phyloP scores from a whole-genome alignment of 2,888 invertebrate species.

The Endotricha flammealis region DNA sequence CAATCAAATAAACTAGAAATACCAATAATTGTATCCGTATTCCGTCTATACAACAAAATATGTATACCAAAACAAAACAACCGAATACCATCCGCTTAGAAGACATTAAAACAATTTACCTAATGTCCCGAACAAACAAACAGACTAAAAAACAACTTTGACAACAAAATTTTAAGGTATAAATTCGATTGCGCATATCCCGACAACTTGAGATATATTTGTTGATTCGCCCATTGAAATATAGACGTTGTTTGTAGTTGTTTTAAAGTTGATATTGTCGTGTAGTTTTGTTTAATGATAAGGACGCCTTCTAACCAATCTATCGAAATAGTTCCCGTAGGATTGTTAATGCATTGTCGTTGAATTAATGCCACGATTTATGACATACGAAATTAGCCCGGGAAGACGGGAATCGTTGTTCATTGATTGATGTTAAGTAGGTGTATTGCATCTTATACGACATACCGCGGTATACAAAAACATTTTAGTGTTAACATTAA shows the following conservation, averaged over 20 bases:
- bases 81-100: conserved; percentile 52
- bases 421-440: conserved; percentile 41
- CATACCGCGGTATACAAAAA: too few species aligned
- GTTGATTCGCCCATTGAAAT: too few species aligned
- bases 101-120: conserved; percentile 70
- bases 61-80: conserved; percentile 52
- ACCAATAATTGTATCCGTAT: conserved; percentile 10
- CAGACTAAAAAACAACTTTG: conserved; percentile 3
- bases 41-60: conserved; percentile 19
- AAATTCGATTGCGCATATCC: conserved; percentile 1
- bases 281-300: too few species aligned
- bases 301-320: conserved; percentile 78
- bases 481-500: background rate
- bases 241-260: background rate
- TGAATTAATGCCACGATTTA: conserved; percentile 76
- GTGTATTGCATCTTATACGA: conserved; percentile 14
- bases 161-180: conserved; percentile 1
- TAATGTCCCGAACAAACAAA: conserved; percentile 41
- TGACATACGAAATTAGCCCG: conserved; percentile 66
- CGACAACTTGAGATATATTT: background rate
- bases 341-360: conserved; percentile 74
- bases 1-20: conserved; percentile 35
- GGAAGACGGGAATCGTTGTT: conserved; percentile 25
- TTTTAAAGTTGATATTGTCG: too few species aligned
- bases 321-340: conserved; percentile 80